A percentile compares a stretch with the other conserved stretches of the same genome.
phyloP scores from a whole-genome alignment of 2,888 invertebrate species.

The Epirrhoe alternata region DNA sequence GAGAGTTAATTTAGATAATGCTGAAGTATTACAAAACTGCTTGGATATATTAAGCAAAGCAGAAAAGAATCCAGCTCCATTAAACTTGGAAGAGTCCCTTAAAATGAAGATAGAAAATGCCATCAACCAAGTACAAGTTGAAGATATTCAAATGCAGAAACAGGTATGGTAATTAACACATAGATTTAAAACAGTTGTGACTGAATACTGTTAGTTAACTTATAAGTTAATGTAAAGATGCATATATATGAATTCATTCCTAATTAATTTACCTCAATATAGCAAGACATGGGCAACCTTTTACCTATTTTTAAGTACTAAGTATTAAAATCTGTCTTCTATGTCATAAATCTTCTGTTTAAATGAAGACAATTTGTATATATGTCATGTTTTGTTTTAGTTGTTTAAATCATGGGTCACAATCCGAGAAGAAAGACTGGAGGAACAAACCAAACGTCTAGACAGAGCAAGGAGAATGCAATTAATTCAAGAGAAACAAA shows the following conservation, averaged over 20 bases:
- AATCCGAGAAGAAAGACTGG: conserved; percentile 83
- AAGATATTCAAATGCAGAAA: conserved; percentile 85
- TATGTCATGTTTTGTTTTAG: conserved; percentile 58
- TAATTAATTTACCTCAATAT: too few relatives aligned
- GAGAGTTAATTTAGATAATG: conserved; percentile 50
- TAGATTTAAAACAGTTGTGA: background rate
- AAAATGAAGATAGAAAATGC: conserved; percentile 81
- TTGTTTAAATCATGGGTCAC: conserved; percentile 86
- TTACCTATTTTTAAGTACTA: too few relatives aligned
- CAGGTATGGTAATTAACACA: conserved; percentile 48
- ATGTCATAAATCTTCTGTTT: too few relatives aligned
- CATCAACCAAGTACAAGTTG: conserved; percentile 82
- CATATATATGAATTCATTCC: too few relatives aligned
- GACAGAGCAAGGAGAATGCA: conserved; percentile 83
- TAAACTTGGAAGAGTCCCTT: conserved; percentile 74
- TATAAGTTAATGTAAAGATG: too few relatives aligned
- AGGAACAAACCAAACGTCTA: conserved; percentile 85
- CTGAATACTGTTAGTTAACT: too few relatives aligned
- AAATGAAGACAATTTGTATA: too few relatives aligned
- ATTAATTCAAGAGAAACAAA: conserved; percentile 79
- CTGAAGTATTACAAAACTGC: conserved; percentile 57
- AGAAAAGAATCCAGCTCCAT: conserved; percentile 47
- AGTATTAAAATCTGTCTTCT: too few relatives aligned
- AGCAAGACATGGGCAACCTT: too few relatives aligned
- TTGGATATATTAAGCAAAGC: conserved; percentile 53